Percentiles rank a stretch among this genome's conserved stretches.
Conservation (phyloP, 2,797 vertebrate genomes). For the Sebastes taczanowskii region DNA sequence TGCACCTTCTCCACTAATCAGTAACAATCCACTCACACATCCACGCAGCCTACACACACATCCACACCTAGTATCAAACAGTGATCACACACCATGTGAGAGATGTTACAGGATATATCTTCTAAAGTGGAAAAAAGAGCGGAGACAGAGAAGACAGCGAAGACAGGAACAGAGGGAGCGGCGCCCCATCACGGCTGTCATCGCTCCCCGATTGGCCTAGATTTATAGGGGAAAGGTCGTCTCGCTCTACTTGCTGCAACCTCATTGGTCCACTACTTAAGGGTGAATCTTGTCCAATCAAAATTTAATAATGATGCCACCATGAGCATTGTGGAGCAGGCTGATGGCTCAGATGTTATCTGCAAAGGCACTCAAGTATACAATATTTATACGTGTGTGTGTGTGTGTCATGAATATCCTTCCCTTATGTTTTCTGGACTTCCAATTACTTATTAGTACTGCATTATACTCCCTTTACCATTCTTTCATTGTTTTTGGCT, state of each 20-base stretch:
- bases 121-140: neutral
- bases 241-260: neutral
- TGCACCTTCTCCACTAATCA: neutral
- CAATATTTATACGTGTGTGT: neutral
- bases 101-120: too few relatives aligned
- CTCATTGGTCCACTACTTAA: conserved; percentile 17
- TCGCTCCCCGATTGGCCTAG: neutral
- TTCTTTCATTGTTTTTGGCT: neutral
- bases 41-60: too few relatives aligned
- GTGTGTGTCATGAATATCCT: conserved; percentile 2
- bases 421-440: neutral
- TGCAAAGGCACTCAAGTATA: neutral
- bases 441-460: neutral
- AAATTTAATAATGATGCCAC: conserved; percentile 10
- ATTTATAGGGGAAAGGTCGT: conserved; percentile 31
- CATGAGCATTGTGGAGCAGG: neutral
- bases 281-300: conserved; percentile 28
- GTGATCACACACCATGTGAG: neutral
- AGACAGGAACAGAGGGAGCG: neutral
- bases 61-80: neutral
- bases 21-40: neutral
- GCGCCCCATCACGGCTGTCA: neutral
- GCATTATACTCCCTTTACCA: neutral
- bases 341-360: neutral
- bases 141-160: neutral